Evolutionary conservation across 2,113 vertebrate species (phyloP), one percentile per base, ranked within the genome.

Genomic region (Tautogolabrus adspersus): DNA sequence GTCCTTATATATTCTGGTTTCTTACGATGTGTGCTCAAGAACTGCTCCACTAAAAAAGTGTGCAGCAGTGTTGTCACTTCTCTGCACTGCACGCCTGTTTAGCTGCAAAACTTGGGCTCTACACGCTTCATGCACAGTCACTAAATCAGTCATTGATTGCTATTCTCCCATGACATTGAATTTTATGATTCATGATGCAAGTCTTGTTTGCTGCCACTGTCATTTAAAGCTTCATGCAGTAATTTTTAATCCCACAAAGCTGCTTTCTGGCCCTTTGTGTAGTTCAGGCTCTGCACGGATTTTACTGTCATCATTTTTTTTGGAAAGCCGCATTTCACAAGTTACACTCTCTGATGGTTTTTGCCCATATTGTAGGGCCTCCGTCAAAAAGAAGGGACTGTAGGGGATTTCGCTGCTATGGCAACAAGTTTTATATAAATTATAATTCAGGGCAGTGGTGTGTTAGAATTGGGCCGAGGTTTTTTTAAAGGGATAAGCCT

Each of bases 401-500:
- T 34, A 77, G 74, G 47, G 60, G 77, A 9, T 69, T 84, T 82
- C 77, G 88, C 81, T 92, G 81, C 87, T 81, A 92, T 90, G 85
- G 88, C 85, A 91, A 92, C 91, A 75, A 40, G 70, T 82, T 91
- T 78, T 83, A 66, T 83, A 77, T 84, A 75, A 82, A 88, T 84
- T 77, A 67, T 77, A 80, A 84, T 77, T 85, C 70, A 84, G 72
- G 73, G 66, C 51, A 62, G 47, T 68, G 54, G 73, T 37, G 44
- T 65, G 74, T 55, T 58, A 65, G 82, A 70, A 81, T 59, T 75
- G 60, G 60, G 79, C 30, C 8, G 44, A 37, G 68, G 42, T 61
- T 37, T 67, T 84, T 49, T 65, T 37, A 70, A 52, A 68, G 15
- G 46, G 68, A 52, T 47, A 13, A 42, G 19, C 19, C 66, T 47